Base-by-base conservation (phyloP, 2,113 vertebrate genomes). In the Pheucticus melanocephalus region DNA sequence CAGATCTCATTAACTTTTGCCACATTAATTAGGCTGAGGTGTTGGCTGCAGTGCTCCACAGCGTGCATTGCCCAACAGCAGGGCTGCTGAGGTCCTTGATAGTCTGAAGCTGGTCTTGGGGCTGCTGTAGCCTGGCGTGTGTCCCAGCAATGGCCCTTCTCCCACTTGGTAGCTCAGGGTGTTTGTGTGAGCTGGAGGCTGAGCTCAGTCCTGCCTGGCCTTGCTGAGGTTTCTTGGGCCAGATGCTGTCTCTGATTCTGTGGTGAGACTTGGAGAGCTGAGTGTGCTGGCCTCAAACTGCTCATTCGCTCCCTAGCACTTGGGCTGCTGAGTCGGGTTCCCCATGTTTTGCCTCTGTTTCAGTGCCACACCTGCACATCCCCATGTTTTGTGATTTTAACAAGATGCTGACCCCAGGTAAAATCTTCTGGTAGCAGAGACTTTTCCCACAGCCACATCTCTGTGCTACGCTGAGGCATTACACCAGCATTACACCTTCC, bases 281-380 rank as follows among this genome's bases (percentile, higher is more conserved):
- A 4, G 11, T 35, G 64, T 45, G 54, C 50, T 82, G 71, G 19
- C 25, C n/a, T 50, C n/a, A 35, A 5, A 5, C 48, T 44, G 24
- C n/a, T 57, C 6, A 0, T 54, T 84, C 15, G 1, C n/a, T 53
- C 63, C 17, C 19, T 69, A 45, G 37, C 21, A 3, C 35, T 53
- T 35, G 45, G 44, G 31, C 42, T 83, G 40, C 69, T 78, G 2
- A 1, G 27, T 24, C 0, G 0, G 4, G 10, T 56, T 94, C 48
- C 9, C 53, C 23, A 0, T 19, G 23, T 54, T 82, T 57, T 90
- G 33, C 35, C 23, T 81, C n/a, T 56, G 22, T 83, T 82, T 66
- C 56, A 10, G 1, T 5, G 6, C 42, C 82, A 47, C 63, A 59
- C 13, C 48, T 79, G 39, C 35, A 44, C 6, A 3, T 50, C 23